These are phyloP conservation scores for Rhagophthalmus giganteus DNA, from an alignment of 2,888 invertebrate genomes.

Conservation along the genomic window DNA sequence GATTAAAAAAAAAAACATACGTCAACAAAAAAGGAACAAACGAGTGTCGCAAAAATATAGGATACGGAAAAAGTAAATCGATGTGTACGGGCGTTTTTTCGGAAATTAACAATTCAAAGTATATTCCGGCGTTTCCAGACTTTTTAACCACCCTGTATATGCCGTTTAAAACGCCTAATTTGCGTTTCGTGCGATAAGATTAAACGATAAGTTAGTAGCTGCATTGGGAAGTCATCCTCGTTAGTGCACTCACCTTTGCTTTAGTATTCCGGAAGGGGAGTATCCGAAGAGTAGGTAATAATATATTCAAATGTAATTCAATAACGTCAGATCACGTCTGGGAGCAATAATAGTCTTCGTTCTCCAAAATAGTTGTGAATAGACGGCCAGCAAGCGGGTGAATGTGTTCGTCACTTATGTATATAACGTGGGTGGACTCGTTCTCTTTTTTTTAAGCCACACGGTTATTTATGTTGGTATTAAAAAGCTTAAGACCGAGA, in stretches of 20 bases:
- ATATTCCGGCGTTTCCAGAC: no score
- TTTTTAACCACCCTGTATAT: no score
- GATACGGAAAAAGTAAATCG: no score
- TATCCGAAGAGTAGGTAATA: not conserved
- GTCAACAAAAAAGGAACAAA: no score
- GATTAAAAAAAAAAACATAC: no score
- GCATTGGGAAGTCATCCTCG: no score
- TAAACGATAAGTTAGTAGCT: no score
- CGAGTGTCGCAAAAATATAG: no score
- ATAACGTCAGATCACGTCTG: slow-evolving; percentile 3
- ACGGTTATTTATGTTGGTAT: not conserved
- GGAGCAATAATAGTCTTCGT: not conserved
- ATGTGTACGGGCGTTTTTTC: no score
- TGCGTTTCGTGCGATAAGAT: no score
- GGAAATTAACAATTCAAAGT: no score
- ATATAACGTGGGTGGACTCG: not conserved
- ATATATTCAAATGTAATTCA: slow-evolving; percentile 7
- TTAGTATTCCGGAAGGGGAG: slow-evolving; percentile 2
- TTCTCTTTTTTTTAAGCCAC: not conserved
- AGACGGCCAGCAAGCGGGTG: not conserved
- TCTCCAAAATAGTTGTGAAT: not conserved
- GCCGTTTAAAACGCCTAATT: no score
- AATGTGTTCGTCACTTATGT: not conserved
- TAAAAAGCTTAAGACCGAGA: not conserved
- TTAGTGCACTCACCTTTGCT: slow-evolving; percentile 1